phyloP scores from a whole-genome alignment of 2,888 invertebrate genomes.

The Latheticus oryzae region DNA sequence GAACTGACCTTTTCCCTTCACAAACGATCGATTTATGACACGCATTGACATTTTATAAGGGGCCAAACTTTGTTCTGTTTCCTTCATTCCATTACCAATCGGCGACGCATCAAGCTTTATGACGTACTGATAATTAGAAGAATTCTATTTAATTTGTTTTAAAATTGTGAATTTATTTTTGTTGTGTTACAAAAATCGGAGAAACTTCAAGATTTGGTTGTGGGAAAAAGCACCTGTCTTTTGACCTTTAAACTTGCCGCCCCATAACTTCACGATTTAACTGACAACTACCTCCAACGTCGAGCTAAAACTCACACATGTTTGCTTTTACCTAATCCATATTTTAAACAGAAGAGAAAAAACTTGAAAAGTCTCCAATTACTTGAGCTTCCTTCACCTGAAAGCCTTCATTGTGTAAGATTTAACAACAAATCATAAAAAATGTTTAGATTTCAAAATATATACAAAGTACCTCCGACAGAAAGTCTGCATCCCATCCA shows the following conservation, averaged over 20 bases:
- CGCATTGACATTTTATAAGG: constrained; percentile 53
- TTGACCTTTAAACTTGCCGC: constrained; percentile 32
- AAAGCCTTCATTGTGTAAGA: constrained; percentile 14
- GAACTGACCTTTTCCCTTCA: constrained; percentile 48
- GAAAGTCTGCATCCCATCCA: constrained; percentile 53
- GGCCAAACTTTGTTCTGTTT: no score
- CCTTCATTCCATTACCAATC: no score
- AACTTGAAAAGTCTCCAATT: no score
- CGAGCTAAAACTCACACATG: no score
- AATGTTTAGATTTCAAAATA: constrained; percentile 20
- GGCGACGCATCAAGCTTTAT: constrained; percentile 2
- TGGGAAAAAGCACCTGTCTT: constrained; percentile 32
- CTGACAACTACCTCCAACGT: no score
- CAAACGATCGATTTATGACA: constrained; percentile 51
- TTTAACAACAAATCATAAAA: constrained; percentile 19
- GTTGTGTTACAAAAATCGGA: no score
- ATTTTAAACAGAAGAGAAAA: no score
- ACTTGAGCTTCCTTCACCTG: constrained; percentile 10
- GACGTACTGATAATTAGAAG: no score
- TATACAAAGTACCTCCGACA: constrained; percentile 40
- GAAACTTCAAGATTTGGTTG: no score
- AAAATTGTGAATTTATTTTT: no score
- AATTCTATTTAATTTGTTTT: no score
- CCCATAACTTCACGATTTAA: constrained; percentile 11
- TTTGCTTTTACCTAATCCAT: no score